phyloP scores from a whole-genome alignment of 1,140 invertebrate genomes.

The Aleiodes sp. region DNA sequence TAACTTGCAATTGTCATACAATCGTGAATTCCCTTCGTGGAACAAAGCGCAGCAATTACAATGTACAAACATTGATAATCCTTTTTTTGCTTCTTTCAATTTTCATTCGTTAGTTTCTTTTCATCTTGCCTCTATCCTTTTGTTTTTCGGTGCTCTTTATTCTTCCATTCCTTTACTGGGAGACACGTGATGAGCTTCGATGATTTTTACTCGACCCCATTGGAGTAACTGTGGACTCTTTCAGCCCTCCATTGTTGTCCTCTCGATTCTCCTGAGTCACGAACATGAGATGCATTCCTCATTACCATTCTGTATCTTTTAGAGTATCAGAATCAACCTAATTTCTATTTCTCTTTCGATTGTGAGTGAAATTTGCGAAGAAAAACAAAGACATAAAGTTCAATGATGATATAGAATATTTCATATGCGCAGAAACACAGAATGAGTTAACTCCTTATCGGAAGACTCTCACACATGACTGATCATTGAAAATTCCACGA shows the following conservation, averaged over 20 bases:
- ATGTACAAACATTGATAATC: neutral
- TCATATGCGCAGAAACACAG: too few species aligned
- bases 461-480: neutral
- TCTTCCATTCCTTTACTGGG: neutral
- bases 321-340: conserved; percentile 41
- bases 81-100: neutral
- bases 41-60: neutral
- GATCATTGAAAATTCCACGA: neutral
- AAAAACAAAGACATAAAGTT: too few species aligned
- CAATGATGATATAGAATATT: too few species aligned
- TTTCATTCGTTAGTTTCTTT: neutral
- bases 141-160: neutral
- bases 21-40: neutral
- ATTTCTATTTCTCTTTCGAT: conserved; percentile 51
- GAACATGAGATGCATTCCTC: conserved; percentile 40
- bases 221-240: conserved; percentile 29
- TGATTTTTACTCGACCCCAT: conserved; percentile 39
- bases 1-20: neutral
- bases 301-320: conserved; percentile 51
- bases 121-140: neutral
- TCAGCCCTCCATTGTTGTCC: conserved; percentile 54
- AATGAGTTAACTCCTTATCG: neutral
- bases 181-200: conserved; percentile 24
- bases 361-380: neutral
- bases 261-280: conserved; percentile 45